Conservation (phyloP, 2,888 invertebrate genomes). For the Crocallis elinguaria region DNA sequence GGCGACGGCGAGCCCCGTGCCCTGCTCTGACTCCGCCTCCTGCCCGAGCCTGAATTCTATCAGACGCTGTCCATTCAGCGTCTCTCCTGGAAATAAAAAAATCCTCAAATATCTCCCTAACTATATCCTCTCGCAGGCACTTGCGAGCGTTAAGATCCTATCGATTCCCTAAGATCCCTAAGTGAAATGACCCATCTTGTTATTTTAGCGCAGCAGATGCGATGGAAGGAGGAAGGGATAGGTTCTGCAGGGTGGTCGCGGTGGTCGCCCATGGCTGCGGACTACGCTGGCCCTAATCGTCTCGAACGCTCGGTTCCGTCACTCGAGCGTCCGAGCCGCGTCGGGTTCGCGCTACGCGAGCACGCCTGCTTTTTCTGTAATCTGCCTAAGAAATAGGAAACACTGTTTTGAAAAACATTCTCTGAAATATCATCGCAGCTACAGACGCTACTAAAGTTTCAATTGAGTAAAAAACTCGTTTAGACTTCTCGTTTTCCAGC, state of each 20-base stretch:
- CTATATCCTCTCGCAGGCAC: neutral
- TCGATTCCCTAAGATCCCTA: conserved; percentile 50
- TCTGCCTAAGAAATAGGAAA: conserved; percentile 8
- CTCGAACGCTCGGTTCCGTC: conserved; percentile 43
- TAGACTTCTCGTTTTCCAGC: conserved; percentile 49
- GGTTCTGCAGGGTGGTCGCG: conserved; percentile 58
- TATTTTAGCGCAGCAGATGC: conserved; percentile 47
- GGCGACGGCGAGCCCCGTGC: conserved; percentile 88
- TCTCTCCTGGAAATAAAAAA: conserved; percentile 86
- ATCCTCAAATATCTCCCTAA: neutral
- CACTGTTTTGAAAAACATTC: neutral
- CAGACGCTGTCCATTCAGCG: conserved; percentile 93
- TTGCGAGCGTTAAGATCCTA: conserved; percentile 2
- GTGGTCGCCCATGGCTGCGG: conserved; percentile 76
- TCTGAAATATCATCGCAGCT: conserved; percentile 42
- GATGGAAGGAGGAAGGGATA: conserved; percentile 36
- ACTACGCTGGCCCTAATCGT: conserved; percentile 65
- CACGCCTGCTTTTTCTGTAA: conserved; percentile 49
- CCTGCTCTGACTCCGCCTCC: conserved; percentile 76
- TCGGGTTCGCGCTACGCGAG: conserved; percentile 61
- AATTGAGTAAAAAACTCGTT: conserved; percentile 32
- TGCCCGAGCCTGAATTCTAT: conserved; percentile 92
- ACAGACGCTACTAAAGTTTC: conserved; percentile 43
- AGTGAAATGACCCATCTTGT: conserved; percentile 71
- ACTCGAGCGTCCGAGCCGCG: conserved; percentile 50